Evolutionary conservation across 2,888 invertebrate genomes (phyloP), one percentile per base, ranked within the genome.

Genomic region (Watsonalla cultraria): DNA sequence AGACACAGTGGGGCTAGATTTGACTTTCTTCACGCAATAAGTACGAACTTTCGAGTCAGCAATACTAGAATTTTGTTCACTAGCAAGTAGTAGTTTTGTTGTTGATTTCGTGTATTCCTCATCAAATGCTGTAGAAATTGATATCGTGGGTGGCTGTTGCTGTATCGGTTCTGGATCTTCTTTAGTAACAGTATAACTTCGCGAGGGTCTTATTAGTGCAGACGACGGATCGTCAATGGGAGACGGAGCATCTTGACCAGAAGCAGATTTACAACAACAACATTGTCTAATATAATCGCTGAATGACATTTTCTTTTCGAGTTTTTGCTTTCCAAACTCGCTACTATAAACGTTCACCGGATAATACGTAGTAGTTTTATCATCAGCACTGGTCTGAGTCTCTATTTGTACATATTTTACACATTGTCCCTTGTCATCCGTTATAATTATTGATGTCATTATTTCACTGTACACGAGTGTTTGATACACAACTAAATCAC

Each of bases 341-440:
- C 65, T 65, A 45, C 67, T 72, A 61, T 87, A 86, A 61, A 87
- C 70, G 59, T 88, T 78, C 45, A 86, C 82, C 48, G 77, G 72
- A 58, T 82, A 70, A 63, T 79, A 82, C 46, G 63, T 61, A 49
- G 68, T 64, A 54, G 72, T 68, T 39, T 67, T 67, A 14, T 70
- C 54, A 51, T 64, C 58, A 47, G 51, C 53, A 57, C 47, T 62
- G 11, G 55, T 63, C 56, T 66, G 72, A 59, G 78, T 79, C 64
- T 82, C 80, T 59, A 85, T 79, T 9, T 85, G 76, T 52, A 72
- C 67, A 67, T 84, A 86, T 58, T 68, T 72, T 6, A 74, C 64
- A 62, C 79, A 79, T 2, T 74, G 64, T 64, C 71, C 76, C 35
- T 75, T 70, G 53, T 58, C 42, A 42, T 42, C 42, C 11, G 42